Percentiles rank a stretch among this genome's conserved stretches.
Evolutionary conservation across 2,888 invertebrate genomes (phyloP).

Genomic region (Microctonus aethiopoides): DNA sequence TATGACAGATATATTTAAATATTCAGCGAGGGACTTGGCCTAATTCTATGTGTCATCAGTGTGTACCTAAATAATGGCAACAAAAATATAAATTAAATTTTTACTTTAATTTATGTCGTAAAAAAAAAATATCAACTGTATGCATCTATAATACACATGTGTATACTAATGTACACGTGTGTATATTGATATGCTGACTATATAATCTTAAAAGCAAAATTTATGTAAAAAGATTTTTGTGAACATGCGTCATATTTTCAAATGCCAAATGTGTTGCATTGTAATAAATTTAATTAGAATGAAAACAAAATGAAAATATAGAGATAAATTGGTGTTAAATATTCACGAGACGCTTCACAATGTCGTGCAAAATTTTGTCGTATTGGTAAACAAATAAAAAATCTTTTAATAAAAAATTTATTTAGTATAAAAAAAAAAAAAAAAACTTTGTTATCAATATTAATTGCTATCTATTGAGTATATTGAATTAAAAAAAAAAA

Average conservation of each 20-base stretch:
- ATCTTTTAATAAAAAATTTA: background rate
- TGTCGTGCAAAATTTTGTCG: background rate
- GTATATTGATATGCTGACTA: background rate
- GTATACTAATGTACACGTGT: background rate
- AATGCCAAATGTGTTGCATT: background rate
- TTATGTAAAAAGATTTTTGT: background rate
- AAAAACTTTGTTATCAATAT: slow-evolving; percentile 9
- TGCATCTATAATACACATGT: background rate
- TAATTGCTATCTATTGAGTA: slow-evolving; percentile 17
- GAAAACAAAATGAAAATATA: too few relatives aligned
- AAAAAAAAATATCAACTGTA: slow-evolving; percentile 8
- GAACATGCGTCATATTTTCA: background rate
- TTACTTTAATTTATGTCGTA: slow-evolving; percentile 19
- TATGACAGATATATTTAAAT: background rate
- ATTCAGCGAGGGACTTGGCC: slow-evolving; percentile 46
- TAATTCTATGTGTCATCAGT: slow-evolving; percentile 56
- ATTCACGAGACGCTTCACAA: background rate
- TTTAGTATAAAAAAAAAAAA: background rate
- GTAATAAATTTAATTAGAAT: background rate
- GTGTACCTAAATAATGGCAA: slow-evolving; percentile 39
- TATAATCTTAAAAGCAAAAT: background rate
- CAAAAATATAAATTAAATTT: slow-evolving; percentile 14
- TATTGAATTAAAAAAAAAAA: slow-evolving; percentile 12
- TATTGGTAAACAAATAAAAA: background rate
- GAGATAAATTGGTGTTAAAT: too few relatives aligned